A percentile compares a stretch with the other conserved stretches of the same genome.
Evolutionary conservation across 1,140 invertebrate species (phyloP).

Genomic region (Hypsibius dujardini): DNA sequence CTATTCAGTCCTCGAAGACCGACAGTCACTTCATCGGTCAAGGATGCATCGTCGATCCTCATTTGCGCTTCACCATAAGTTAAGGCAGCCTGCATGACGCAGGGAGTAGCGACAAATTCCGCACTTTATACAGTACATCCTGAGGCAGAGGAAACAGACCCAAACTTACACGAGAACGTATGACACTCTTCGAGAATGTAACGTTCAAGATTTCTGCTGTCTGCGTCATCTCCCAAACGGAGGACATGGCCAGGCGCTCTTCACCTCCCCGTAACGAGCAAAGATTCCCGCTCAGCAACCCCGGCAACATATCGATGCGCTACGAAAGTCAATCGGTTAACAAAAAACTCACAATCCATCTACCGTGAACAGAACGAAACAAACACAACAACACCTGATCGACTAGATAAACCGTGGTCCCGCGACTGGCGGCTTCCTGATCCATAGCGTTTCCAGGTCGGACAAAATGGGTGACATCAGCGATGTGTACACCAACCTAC

Average conservation of each 20-base stretch:
- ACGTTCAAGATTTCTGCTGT: constrained; percentile 65
- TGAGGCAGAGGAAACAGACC: constrained; percentile 29
- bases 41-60: constrained; percentile 61
- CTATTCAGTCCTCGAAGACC: constrained; percentile 62
- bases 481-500: constrained; percentile 71
- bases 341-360: not conserved
- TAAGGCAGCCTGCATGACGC: constrained; percentile 55
- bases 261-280: constrained; percentile 68
- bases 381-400: constrained; percentile 49
- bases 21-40: constrained; percentile 51
- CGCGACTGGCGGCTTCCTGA: constrained; percentile 58
- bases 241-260: constrained; percentile 78
- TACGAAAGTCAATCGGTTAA: constrained; percentile 20
- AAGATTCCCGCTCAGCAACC: constrained; percentile 72
- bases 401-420: constrained; percentile 75
- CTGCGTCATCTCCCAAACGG: constrained; percentile 70
- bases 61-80: constrained; percentile 89
- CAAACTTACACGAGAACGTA: constrained; percentile 40
- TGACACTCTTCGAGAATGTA: constrained; percentile 78
- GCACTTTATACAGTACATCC: not conserved
- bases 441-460: constrained; percentile 68
- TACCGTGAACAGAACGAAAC: too few relatives aligned
- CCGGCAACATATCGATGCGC: constrained; percentile 42
- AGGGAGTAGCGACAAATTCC: not conserved
- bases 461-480: constrained; percentile 82